These are phyloP conservation scores for Okamejei kenojei DNA, from an alignment of 2,797 vertebrate species.

Conservation along the genomic window DNA sequence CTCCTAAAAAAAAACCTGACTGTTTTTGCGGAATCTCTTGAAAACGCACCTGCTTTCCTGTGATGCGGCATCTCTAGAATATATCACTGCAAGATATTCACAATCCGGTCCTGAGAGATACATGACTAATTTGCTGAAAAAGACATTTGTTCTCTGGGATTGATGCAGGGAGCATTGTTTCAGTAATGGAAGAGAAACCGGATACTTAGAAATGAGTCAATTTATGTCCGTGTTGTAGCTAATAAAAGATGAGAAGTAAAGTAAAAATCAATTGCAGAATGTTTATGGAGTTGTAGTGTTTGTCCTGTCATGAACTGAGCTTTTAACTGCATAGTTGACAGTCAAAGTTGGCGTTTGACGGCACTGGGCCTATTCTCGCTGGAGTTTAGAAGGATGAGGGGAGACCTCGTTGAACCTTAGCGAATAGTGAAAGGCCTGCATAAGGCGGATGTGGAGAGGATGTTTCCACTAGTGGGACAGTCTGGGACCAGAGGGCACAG, in stretches of 20 bases:
- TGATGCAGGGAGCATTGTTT: not conserved
- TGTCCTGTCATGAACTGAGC: not conserved
- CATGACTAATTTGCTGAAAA: slow-evolving; percentile 1
- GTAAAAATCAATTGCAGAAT: not conserved
- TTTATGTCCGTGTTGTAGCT: not conserved
- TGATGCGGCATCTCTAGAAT: not conserved
- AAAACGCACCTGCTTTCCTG: not conserved
- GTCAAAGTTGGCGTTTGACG: too few species aligned
- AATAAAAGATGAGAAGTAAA: not conserved
- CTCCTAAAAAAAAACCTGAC: not conserved
- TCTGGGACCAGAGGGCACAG: too few species aligned
- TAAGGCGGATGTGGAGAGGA: too few species aligned
- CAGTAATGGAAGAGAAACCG: slow-evolving; percentile 3
- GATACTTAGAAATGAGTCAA: not conserved
- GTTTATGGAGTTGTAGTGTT: not conserved
- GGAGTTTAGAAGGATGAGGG: too few species aligned
- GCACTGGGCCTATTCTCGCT: too few species aligned
- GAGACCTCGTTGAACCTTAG: too few species aligned
- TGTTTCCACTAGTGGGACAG: too few species aligned
- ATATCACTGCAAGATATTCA: not conserved
- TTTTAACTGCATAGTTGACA: too few species aligned
- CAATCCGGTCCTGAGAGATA: not conserved
- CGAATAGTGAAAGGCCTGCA: too few species aligned
- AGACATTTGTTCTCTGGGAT: not conserved
- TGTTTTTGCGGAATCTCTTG: not conserved